Evolutionary conservation across 2,113 vertebrate genomes (phyloP), one percentile per base, ranked within the genome.

Genomic region (Neogobius melanostomus): DNA sequence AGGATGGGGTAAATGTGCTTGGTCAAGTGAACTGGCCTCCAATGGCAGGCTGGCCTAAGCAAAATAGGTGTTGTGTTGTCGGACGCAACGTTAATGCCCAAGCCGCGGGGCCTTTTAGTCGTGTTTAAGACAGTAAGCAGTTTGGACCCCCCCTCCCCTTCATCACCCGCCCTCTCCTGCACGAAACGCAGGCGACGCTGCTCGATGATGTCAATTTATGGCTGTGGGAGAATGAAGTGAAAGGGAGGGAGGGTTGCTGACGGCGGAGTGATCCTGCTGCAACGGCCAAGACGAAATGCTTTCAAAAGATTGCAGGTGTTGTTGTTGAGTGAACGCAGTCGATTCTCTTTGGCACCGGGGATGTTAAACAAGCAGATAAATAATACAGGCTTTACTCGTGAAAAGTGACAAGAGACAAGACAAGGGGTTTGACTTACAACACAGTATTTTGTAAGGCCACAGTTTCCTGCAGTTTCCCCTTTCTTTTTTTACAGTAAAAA

Each of bases 1-100:
- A 87, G 87, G 75, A 76, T 85, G 79, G 56, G 68, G 83, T 82
- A 86, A 91, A 91, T 92, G 78, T 92, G 92, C 92, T 92, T 90
- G 91, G 88, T 93, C 90, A 89, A 92, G 91, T 66, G 81, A 92
- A 91, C 77, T 77, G 85, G 82, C 86, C 79, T 84, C 74, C 54
- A 71, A 82, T 65, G 82, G 82, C 85, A 86, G 28, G 90, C 86
- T 67, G 63, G 73, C 88, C 88, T 89, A 83, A 92, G 89, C 91
- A 89, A 74, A 92, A 87, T 77, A 78, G 79, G 81, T 79, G 79
- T 86, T 77, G 79, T 83, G 80, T 88, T 87, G 84, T 78, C 76
- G 75, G 49, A 72, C 67, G 69, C 72, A 36, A 36, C 69, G 59
- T 8, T 8, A 50, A 54, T 52, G 79, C 66, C 68, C 74, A 51